phyloP scores from a whole-genome alignment of 2,113 vertebrate species.

The Xerus inauris region DNA sequence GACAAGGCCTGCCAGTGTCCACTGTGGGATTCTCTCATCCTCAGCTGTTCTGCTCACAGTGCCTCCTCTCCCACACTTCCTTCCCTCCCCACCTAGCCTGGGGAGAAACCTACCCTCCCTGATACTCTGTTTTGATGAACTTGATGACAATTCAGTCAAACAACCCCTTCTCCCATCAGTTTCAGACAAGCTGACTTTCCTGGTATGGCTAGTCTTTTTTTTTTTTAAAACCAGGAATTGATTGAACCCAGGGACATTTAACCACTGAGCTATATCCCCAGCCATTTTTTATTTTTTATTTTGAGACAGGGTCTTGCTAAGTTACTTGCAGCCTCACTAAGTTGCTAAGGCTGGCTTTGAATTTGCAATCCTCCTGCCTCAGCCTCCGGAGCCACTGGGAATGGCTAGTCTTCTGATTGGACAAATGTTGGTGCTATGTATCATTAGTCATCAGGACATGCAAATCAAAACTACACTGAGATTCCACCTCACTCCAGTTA shows the following conservation, averaged over 20 bases:
- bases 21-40: background rate
- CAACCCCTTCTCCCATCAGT: background rate
- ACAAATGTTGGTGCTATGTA: background rate
- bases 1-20: background rate
- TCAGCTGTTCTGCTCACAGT: background rate
- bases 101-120: background rate
- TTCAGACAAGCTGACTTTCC: background rate
- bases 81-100: background rate
- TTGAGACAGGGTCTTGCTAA: no score
- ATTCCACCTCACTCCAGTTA: background rate
- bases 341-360: no score
- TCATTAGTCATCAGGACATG: background rate
- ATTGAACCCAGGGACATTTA: no score
- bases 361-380: no score
- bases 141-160: background rate
- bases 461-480: background rate
- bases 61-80: background rate
- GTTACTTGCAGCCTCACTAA: no score
- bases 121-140: background rate
- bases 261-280: no score
- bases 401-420: background rate
- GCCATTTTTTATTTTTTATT: no score
- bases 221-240: no score
- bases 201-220: background rate
- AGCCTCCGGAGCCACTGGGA: no score